Evolutionary conservation across 2,797 vertebrate species (phyloP), one percentile per base, ranked within the genome.

Genomic region (Cynodonichthys magdalenae): DNA sequence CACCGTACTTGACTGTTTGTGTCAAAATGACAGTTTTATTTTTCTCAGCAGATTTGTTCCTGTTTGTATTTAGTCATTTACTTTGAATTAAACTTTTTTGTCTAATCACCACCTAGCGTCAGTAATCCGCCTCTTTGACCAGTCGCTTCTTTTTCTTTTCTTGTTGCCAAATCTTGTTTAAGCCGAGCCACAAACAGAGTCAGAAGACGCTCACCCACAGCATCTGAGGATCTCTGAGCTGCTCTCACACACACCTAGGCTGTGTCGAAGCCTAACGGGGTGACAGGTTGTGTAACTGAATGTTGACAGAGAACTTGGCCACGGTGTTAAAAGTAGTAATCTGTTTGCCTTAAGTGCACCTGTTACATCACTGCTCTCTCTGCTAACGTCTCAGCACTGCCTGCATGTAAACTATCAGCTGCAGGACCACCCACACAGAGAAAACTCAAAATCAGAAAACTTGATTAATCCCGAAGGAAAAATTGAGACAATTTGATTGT

Each of bases 281-380:
- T 70, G 74, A 66, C 64, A 67, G 34, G 58, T 79, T 83, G 73
- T 84, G 64, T 71, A 87, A 85, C 56, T 36, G 53, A 53, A 57
- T 46, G 74, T 20, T 53, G 55, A 63, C 29, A 65, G 63, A 68
- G 17, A 56, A 76, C 50, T 45, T 36, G 54, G 27, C 50, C 45
- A 15, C 11, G 10, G 29, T 64, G 28, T 62, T 47, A 71, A 78
- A 39, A 63, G 49, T 59, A 39, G 59, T 81, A 76, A 87, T 79
- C 84, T 73, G 63, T 48, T 45, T 52, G 39, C 56, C 20, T 46
- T 17, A 15, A 63, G 42, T 74, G 64, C 41, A 76, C 49, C 50
- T 60, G 58, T 82, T 72, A 71, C 64, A 67, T 83, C 77, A 76
- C 62, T 17, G 14, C 58, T 18, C 52, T 50, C 2, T 2, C 1